Base-by-base conservation (phyloP, 2,888 invertebrate genomes). In the Holacanthella duospinosa region DNA sequence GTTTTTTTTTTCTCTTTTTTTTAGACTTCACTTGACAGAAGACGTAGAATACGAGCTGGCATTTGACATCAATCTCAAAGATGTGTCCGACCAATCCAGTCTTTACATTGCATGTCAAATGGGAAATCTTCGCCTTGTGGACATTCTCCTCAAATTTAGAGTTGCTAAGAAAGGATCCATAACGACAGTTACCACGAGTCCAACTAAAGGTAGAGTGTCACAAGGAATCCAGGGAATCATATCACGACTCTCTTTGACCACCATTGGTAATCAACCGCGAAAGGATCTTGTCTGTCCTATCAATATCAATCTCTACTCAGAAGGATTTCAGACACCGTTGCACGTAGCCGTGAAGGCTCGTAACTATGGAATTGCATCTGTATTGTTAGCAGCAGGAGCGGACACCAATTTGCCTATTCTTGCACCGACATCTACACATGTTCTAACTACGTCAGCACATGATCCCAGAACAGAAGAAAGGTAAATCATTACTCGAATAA, bases 11-110 rank as follows among this genome's bases (percentile, higher is more conserved):
- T 57, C 29, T 57, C 27, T 36, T 36, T 48, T 9, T 48, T n/a
- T 9, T 21, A 48, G 48, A 21, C 48, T 48, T 21, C 48, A 9
- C 4, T 9, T 9, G n/a, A 48, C 48, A n/a, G 48, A 9, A 26
- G 83, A 85, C 62, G 88, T 86, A 83, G 89, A 90, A 76, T 96
- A 91, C 80, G 82, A 83, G 27, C 83, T 89, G 77, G 86, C 93
- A n/a, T 93, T 94, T 76, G 94, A 96, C 78, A 83, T 95, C 58
- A 97, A 97, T 79, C 86, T 88, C 55, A 84, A 87, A 70, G 93
- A 93, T 78, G 89, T 88, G 2, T 88, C 89, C 29, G 92, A 91
- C 0, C 93, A 94, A 78, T 94, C 87, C 67, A 86, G 93, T 61
- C 80, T 97, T 16, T 94, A 94, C 78, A 85, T 93, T 66, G 91